Evolutionary conservation across 2,797 vertebrate genomes (phyloP).

Genomic region (Sebastes iracundus): DNA sequence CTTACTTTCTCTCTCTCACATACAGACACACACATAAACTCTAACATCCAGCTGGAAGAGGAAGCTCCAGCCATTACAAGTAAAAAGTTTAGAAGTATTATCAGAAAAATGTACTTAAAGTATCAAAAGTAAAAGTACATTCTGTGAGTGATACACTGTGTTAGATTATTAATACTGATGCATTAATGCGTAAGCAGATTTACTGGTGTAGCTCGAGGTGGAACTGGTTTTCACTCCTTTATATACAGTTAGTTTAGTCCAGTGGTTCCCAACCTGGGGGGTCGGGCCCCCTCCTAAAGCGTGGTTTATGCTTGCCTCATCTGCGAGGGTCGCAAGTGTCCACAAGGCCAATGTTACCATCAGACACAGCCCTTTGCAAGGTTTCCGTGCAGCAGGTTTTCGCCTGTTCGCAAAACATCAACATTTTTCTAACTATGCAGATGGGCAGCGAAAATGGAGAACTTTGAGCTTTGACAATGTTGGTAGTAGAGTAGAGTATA

Average conservation of each 20-base stretch:
- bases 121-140: not conserved
- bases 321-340: too few relatives aligned
- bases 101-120: not conserved
- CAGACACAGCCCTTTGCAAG: accelerated
- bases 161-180: not conserved
- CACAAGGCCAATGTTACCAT: too few relatives aligned
- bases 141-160: not conserved
- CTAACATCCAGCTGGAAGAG: conserved; percentile 19
- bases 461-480: too few relatives aligned
- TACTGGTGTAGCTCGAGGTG: not conserved
- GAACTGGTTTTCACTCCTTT: not conserved
- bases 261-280: not conserved
- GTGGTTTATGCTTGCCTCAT: too few relatives aligned
- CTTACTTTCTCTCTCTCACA: conserved; percentile 24
- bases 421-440: too few relatives aligned
- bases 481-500: too few relatives aligned
- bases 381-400: too few relatives aligned
- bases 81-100: not conserved
- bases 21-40: conserved; percentile 19
- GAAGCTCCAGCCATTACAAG: not conserved
- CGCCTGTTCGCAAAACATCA: too few relatives aligned
- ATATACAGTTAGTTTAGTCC: too few relatives aligned
- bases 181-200: not conserved
- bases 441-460: too few relatives aligned
- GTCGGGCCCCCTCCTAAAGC: not conserved